Evolutionary conservation across 2,888 invertebrate species (phyloP), one percentile per base, ranked within the genome.

Genomic region (Augiades crinisus): DNA sequence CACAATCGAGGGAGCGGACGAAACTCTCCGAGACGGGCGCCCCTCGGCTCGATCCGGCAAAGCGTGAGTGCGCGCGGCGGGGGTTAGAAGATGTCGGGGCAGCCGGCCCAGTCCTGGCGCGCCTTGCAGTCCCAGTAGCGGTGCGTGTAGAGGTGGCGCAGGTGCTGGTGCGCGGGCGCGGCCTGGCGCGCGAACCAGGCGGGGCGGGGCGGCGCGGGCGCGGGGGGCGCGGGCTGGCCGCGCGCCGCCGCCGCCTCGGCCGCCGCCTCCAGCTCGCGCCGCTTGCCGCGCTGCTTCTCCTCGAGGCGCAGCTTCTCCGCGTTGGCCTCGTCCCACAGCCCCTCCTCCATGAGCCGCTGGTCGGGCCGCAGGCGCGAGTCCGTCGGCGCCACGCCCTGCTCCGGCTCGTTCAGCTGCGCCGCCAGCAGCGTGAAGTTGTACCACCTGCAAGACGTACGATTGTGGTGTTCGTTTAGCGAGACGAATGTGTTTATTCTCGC

Each of bases 301-400:
- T 99, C 99, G 17, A 99, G 91, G 0, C 93, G 90, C 64, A 87
- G 69, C 67, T 97, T 97, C 78, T 96, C 96, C 0, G 88, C 76
- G 83, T 98, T 98, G 54, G 98, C 98, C 59, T 95, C 95, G 70
- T 98, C 96, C 96, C 98, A 98, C 47, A 91, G 90, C 2, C 98
- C 98, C 57, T 96, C 92, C 84, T 99, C 99, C 99, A 99, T 99
- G 64, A 98, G 92, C 45, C 99, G 93, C 89, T 99, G 99, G 92
- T 99, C 99, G 53, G 99, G 99, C 51, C 99, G 92, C 46, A 92
- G 83, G 22, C 99, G 93, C 46, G 96, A 95, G 91, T 99, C 99
- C 0, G 99, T 98, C 6, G 99, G 99, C 44, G 98, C 98, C 19
- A 99, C 94, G 56, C 93, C 95, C 3, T 94, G 93, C 84, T 99